A percentile compares a stretch with the other conserved stretches of the same genome.
Conservation (phyloP, 2,888 invertebrate genomes). For the Heteropelma amictum region DNA sequence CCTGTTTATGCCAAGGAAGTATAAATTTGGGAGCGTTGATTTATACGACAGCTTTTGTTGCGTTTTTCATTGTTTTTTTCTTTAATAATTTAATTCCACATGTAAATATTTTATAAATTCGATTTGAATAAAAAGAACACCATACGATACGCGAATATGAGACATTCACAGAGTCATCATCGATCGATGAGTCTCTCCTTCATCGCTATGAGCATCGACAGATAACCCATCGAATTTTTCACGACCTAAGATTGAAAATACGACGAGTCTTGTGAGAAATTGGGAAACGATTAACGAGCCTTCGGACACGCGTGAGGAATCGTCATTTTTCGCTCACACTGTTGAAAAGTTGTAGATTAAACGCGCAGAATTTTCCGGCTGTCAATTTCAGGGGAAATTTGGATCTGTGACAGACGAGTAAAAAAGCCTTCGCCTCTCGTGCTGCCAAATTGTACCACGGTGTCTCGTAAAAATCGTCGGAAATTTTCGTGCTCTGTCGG, state of each 20-base stretch:
- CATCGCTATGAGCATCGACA: constrained; percentile 62
- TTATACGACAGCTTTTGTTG: too few species aligned
- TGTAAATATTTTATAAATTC: neutral
- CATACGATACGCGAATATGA: neutral
- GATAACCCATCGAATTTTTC: constrained; percentile 63
- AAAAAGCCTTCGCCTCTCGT: constrained; percentile 39
- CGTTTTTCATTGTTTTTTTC: neutral
- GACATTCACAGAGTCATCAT: neutral
- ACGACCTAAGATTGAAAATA: constrained; percentile 28
- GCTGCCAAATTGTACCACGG: constrained; percentile 49
- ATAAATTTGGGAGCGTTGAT: too few species aligned
- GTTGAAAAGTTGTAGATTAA: constrained; percentile 43
- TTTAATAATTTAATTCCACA: neutral
- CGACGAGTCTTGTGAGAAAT: neutral
- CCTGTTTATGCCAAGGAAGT: too few species aligned
- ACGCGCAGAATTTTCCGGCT: constrained; percentile 53
- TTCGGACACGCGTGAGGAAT: neutral
- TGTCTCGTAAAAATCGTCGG: constrained; percentile 45
- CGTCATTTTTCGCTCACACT: constrained; percentile 20
- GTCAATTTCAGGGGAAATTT: constrained; percentile 44
- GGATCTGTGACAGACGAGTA: constrained; percentile 46
- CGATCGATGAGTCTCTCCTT: constrained; percentile 30
- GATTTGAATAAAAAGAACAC: neutral
- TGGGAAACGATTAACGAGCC: neutral
- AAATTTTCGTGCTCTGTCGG: constrained; percentile 44